phyloP scores from a whole-genome alignment of 2,888 invertebrate genomes.

The Sarcophaga variegata region DNA sequence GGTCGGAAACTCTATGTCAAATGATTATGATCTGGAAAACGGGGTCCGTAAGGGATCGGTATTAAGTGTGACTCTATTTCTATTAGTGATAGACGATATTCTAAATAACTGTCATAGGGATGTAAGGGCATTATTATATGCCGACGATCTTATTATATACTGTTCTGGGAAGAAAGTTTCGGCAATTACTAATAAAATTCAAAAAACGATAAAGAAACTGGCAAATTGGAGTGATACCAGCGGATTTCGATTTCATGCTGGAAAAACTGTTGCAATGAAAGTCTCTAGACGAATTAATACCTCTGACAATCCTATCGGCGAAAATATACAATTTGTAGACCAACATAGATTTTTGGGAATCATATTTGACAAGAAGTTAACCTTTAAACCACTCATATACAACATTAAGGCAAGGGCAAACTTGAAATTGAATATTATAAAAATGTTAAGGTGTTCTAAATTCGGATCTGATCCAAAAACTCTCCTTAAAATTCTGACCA shows the following conservation, averaged over 20 bases:
- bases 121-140: background rate
- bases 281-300: too few relatives aligned
- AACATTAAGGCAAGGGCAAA: constrained; percentile 5
- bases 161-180: too few relatives aligned
- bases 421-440: background rate
- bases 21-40: too few relatives aligned
- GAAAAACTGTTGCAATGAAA: constrained; percentile 5
- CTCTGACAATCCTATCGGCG: background rate
- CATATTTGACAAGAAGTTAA: background rate
- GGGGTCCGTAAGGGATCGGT: too few relatives aligned
- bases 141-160: background rate
- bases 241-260: constrained; percentile 21
- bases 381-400: background rate
- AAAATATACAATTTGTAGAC: background rate
- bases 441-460: background rate
- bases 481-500: too few relatives aligned
- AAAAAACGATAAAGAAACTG: constrained; percentile 15
- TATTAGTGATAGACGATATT: background rate
- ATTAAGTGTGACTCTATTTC: too few relatives aligned
- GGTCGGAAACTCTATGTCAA: too few relatives aligned
- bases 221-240: constrained; percentile 14
- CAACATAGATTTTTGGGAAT: background rate
- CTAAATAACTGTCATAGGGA: background rate
- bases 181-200: background rate
- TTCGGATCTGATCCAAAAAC: too few relatives aligned